Percentiles rank a stretch among this genome's conserved stretches.
phyloP scores from a whole-genome alignment of 2,113 vertebrate genomes.

The Eptesicus fuscus region DNA sequence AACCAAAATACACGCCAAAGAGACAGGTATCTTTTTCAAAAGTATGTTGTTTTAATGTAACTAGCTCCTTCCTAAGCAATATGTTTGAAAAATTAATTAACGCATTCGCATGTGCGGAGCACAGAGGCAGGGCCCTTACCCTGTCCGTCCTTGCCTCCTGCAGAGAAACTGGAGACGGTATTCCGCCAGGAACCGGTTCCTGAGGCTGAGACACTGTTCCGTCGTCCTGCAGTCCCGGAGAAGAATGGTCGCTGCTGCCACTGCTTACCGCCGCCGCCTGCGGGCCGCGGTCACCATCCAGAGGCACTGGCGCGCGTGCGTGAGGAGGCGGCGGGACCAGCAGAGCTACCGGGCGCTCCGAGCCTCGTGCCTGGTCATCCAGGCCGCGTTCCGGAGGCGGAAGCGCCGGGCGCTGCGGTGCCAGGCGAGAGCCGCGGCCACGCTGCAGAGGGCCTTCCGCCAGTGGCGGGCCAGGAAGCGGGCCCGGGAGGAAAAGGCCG shows the following conservation, averaged over 20 bases:
- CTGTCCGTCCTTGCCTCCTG: slow-evolving; percentile 3
- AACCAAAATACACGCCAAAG: neutral
- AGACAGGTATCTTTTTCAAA: neutral
- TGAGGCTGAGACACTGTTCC: slow-evolving; percentile 78
- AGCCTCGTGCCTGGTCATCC: slow-evolving; percentile 79
- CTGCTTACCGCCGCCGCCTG: slow-evolving; percentile 76
- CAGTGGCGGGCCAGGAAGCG: slow-evolving; percentile 80
- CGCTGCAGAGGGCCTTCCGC: slow-evolving; percentile 86
- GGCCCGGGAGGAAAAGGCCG: slow-evolving; percentile 74
- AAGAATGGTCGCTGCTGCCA: slow-evolving; percentile 83
- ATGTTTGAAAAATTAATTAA: neutral
- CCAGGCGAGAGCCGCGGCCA: slow-evolving; percentile 75
- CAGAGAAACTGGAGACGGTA: slow-evolving; percentile 89
- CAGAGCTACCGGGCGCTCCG: slow-evolving; percentile 78
- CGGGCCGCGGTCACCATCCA: slow-evolving; percentile 85
- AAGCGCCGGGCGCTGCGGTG: slow-evolving; percentile 72
- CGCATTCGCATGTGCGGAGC: neutral
- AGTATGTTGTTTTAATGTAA: neutral
- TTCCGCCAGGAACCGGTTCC: slow-evolving; percentile 78
- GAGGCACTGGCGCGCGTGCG: slow-evolving; percentile 75
- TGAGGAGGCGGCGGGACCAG: slow-evolving; percentile 75
- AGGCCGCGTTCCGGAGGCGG: slow-evolving; percentile 86
- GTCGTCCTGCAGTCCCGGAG: slow-evolving; percentile 86
- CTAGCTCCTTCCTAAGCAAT: neutral
- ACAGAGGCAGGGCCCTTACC: neutral